Conservation (phyloP, 2,113 vertebrate genomes). For the Muscicapa adusta region DNA sequence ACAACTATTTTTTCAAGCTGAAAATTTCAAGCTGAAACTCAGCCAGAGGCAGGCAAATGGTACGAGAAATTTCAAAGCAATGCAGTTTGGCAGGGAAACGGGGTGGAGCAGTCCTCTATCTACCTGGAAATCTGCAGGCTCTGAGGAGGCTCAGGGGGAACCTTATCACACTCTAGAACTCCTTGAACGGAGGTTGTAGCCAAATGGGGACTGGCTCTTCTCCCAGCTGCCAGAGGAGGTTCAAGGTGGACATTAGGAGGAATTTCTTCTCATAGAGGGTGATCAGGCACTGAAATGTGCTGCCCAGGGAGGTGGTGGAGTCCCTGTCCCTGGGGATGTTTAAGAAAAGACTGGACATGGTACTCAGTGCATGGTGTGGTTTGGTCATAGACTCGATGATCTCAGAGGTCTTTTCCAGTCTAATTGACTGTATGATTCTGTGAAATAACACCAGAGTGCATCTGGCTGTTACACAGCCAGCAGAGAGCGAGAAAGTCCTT, state of each 20-base stretch:
- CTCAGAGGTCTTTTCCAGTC: background rate
- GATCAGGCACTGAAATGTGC: background rate
- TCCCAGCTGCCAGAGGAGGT: background rate
- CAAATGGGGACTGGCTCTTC: background rate
- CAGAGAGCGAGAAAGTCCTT: fast-evolving
- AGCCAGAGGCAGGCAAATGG: background rate
- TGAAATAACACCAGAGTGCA: background rate
- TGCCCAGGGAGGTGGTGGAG: background rate
- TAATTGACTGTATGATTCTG: background rate
- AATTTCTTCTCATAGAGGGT: background rate
- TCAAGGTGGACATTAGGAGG: background rate
- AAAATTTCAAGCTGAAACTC: background rate
- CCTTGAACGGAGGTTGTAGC: background rate
- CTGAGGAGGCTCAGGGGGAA: background rate
- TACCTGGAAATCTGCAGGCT: background rate
- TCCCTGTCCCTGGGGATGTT: too few species aligned
- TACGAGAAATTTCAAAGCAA: background rate
- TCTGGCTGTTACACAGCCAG: background rate
- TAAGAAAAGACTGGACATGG: background rate
- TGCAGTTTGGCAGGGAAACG: background rate
- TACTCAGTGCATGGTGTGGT: too few species aligned
- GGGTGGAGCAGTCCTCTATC: background rate
- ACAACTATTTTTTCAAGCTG: background rate
- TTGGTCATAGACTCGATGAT: background rate
- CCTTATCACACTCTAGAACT: background rate